Conservation (phyloP, 2,888 invertebrate genomes). For the Eilema caniola region DNA sequence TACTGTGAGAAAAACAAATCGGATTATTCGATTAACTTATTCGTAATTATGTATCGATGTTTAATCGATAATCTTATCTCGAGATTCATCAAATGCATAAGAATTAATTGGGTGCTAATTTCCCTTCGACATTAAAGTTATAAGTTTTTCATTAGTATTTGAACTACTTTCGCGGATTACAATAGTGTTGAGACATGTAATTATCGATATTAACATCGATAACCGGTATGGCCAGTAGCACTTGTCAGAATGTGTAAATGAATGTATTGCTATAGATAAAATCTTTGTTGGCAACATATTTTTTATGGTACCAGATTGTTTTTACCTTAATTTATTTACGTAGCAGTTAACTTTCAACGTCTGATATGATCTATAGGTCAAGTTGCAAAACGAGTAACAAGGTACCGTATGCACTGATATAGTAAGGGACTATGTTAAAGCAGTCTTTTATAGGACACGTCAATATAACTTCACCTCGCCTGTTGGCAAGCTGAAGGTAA, state of each 20-base stretch:
- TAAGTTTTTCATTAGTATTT: conserved; percentile 36
- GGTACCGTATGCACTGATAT: background rate
- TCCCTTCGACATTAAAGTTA: conserved; percentile 41
- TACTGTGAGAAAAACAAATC: conserved; percentile 40
- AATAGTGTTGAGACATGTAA: conserved; percentile 49
- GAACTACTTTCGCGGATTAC: conserved; percentile 55
- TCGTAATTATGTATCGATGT: conserved; percentile 41
- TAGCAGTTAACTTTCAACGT: conserved; percentile 1
- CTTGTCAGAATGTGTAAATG: conserved; percentile 30
- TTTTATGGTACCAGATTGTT: background rate
- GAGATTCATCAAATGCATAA: conserved; percentile 24
- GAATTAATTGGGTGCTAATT: conserved; percentile 43
- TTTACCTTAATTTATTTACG: background rate
- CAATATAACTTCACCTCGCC: background rate
- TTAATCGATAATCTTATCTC: conserved; percentile 40
- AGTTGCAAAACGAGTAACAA: background rate
- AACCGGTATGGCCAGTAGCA: conserved; percentile 44
- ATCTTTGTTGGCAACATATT: background rate
- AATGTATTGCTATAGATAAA: conserved; percentile 20
- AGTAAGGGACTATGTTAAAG: background rate
- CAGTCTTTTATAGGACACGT: background rate
- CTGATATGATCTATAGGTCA: conserved; percentile 11
- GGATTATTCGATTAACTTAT: conserved; percentile 36
- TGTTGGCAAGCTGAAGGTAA: too few relatives aligned
- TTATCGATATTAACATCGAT: conserved; percentile 40